Percentiles rank a stretch among this genome's conserved stretches.
phyloP scores from a whole-genome alignment of 1,140 invertebrate genomes.

The Metopolophium dirhodum region DNA sequence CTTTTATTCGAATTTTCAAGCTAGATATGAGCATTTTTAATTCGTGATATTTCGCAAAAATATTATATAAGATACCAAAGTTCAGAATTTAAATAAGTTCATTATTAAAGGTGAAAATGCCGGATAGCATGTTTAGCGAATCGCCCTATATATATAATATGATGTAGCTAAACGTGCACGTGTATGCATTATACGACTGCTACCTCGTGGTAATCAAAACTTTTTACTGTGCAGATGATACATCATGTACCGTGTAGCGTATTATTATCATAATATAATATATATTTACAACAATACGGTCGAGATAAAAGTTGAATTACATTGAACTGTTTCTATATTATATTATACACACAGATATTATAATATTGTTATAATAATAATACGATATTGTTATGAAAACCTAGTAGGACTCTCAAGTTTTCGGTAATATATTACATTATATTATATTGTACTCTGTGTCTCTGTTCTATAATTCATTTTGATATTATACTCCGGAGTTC shows the following conservation, averaged over 20 bases:
- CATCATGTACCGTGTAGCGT: background rate
- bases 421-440: background rate
- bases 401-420: background rate
- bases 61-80: too few species aligned
- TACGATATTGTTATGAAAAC: constrained; percentile 3
- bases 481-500: background rate
- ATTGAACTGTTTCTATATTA: background rate
- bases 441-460: background rate
- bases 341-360: background rate
- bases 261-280: background rate
- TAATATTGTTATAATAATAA: background rate
- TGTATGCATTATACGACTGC: background rate
- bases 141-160: too few species aligned
- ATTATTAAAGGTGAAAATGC: too few species aligned
- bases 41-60: too few species aligned
- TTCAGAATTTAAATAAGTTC: too few species aligned
- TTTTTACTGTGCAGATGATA: background rate
- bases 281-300: background rate
- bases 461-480: background rate
- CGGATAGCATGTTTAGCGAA: too few species aligned
- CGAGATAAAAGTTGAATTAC: constrained; percentile 4
- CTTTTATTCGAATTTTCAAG: too few species aligned
- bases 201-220: background rate
- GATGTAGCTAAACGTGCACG: too few species aligned
- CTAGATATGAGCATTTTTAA: too few species aligned